Conservation (phyloP, 2,888 invertebrate genomes). For the Drosophila mulleri region DNA sequence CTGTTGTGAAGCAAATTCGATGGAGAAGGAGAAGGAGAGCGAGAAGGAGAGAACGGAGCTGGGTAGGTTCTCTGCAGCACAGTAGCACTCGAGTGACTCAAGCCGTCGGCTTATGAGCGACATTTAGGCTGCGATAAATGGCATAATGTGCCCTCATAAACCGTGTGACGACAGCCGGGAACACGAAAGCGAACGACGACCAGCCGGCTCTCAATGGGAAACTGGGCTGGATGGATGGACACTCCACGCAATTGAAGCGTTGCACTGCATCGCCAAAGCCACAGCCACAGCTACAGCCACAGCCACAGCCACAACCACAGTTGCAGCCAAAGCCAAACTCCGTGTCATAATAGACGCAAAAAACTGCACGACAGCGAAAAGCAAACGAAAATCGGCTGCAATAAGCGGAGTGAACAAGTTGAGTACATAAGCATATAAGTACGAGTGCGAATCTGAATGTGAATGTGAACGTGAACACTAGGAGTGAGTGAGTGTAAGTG, state of each 20-base stretch:
- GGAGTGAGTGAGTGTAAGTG: slow-evolving; percentile 1
- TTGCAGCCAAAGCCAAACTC: slow-evolving; percentile 23
- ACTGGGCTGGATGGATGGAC: slow-evolving; percentile 11
- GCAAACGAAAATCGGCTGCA: slow-evolving; percentile 51
- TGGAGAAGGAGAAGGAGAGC: background rate
- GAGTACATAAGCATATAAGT: slow-evolving; percentile 17
- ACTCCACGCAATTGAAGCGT: slow-evolving; percentile 72
- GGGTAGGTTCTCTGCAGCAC: slow-evolving; percentile 17
- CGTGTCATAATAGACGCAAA: slow-evolving; percentile 79
- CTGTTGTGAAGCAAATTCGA: background rate
- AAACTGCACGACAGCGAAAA: slow-evolving; percentile 56
- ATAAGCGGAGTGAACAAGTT: slow-evolving; percentile 36
- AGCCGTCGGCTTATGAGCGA: slow-evolving; percentile 64
- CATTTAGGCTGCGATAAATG: slow-evolving; percentile 79
- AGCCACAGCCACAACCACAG: background rate
- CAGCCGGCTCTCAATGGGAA: slow-evolving; percentile 3
- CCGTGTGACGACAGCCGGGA: slow-evolving; percentile 56
- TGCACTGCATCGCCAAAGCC: slow-evolving; percentile 35
- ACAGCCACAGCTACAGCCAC: background rate
- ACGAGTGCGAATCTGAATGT: slow-evolving; percentile 6
- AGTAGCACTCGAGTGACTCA: slow-evolving; percentile 53
- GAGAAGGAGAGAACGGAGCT: background rate
- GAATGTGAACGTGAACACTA: slow-evolving; percentile 8
- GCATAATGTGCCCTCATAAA: slow-evolving; percentile 78
- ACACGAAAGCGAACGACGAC: background rate